These are phyloP conservation scores for Tragulus kanchil DNA, from an alignment of 2,113 vertebrate species.

Conservation along the genomic window DNA sequence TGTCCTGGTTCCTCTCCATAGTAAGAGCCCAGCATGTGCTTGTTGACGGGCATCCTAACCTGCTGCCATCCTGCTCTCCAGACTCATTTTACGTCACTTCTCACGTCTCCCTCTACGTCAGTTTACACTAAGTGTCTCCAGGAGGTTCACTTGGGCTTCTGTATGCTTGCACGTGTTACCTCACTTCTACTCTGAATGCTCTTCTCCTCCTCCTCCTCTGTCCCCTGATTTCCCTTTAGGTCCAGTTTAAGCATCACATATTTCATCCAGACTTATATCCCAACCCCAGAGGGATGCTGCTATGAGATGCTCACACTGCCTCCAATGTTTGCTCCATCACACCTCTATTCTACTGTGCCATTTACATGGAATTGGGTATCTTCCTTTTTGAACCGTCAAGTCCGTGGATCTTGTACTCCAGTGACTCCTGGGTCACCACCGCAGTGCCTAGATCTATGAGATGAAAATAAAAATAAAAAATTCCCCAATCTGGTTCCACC, in stretches of 20 bases:
- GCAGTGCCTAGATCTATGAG: neutral
- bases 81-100: neutral
- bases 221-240: neutral
- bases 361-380: neutral
- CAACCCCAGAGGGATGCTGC: neutral
- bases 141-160: neutral
- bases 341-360: neutral
- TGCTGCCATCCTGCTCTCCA: neutral
- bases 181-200: neutral
- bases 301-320: rapidly evolving
- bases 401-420: neutral
- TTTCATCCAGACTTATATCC: neutral
- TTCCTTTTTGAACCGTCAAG: neutral
- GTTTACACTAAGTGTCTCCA: neutral
- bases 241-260: neutral
- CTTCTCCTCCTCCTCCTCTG: neutral
- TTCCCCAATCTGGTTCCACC: neutral
- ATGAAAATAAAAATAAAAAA: neutral
- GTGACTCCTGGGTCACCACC: neutral
- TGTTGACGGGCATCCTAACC: neutral
- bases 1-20: neutral
- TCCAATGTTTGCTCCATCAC: neutral
- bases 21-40: neutral
- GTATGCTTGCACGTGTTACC: neutral
- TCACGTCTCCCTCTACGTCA: neutral